These are phyloP conservation scores for Pollenia amentaria DNA, from an alignment of 2,888 invertebrate species.

Conservation along the genomic window DNA sequence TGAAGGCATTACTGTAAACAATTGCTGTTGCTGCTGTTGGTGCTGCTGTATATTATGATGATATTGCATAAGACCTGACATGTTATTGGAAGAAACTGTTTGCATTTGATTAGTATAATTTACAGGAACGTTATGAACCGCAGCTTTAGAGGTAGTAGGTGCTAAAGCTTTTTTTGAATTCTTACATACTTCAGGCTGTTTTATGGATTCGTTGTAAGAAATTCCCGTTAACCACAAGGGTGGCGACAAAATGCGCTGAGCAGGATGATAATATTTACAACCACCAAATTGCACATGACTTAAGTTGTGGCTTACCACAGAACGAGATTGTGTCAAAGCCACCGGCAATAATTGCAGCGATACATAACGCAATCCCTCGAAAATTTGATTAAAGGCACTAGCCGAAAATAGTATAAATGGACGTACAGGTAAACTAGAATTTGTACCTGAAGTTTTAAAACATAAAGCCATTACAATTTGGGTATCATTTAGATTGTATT, in stretches of 20 bases:
- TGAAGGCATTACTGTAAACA: constrained; percentile 7
- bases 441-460: constrained; percentile 75
- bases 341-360: constrained; percentile 76
- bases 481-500: constrained; percentile 77
- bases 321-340: constrained; percentile 77
- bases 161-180: not conserved
- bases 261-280: constrained; percentile 75
- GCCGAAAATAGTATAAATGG: constrained; percentile 73
- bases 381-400: constrained; percentile 74
- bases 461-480: constrained; percentile 79
- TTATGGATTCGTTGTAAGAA: constrained; percentile 76
- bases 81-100: constrained; percentile 38
- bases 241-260: constrained; percentile 75
- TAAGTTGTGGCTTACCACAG: constrained; percentile 73
- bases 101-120: constrained; percentile 20
- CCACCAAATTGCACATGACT: constrained; percentile 76
- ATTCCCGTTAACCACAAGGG: constrained; percentile 76
- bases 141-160: not conserved
- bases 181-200: constrained; percentile 61
- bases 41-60: constrained; percentile 8
- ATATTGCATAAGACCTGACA: constrained; percentile 23
- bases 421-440: constrained; percentile 71
- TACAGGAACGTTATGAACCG: not conserved
- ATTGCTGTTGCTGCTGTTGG: constrained; percentile 23
- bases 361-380: constrained; percentile 76